Conservation (phyloP, 2,888 invertebrate species). For the Copidosoma aretas region DNA sequence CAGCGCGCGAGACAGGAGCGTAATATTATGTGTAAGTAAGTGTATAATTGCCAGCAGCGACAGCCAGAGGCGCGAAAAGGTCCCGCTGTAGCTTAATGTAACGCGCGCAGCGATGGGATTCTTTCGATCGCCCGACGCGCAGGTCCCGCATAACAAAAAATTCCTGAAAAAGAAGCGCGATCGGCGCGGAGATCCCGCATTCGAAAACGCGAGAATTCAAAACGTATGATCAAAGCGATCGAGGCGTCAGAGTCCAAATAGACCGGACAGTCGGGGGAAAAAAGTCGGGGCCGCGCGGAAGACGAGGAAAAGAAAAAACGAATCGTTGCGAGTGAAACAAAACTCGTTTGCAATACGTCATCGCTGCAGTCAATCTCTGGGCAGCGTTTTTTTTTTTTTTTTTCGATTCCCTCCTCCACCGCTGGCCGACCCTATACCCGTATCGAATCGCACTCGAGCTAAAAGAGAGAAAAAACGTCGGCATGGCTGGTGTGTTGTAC, state of each 20-base stretch:
- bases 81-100: too few species aligned
- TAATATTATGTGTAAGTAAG: too few species aligned
- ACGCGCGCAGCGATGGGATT: conserved; percentile 8
- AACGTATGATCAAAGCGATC: too few species aligned
- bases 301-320: too few species aligned
- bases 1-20: too few species aligned
- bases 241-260: too few species aligned
- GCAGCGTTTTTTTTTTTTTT: not conserved
- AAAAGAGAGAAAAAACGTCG: not conserved
- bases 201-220: too few species aligned
- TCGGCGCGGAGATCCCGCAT: conserved; percentile 9
- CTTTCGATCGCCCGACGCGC: conserved; percentile 5
- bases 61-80: not conserved
- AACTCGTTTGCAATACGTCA: conserved; percentile 31
- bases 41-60: too few species aligned
- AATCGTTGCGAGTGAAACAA: not conserved
- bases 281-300: conserved; percentile 3
- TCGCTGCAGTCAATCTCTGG: conserved; percentile 26
- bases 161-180: conserved; percentile 29
- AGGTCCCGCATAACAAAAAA: conserved; percentile 33
- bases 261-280: not conserved
- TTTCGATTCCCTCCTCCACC: too few species aligned
- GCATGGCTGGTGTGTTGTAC: too few species aligned
- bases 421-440: not conserved
- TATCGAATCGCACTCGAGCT: conserved; percentile 3